Base-by-base conservation (phyloP, 2,888 invertebrate genomes). In the Drosophila monieri region DNA sequence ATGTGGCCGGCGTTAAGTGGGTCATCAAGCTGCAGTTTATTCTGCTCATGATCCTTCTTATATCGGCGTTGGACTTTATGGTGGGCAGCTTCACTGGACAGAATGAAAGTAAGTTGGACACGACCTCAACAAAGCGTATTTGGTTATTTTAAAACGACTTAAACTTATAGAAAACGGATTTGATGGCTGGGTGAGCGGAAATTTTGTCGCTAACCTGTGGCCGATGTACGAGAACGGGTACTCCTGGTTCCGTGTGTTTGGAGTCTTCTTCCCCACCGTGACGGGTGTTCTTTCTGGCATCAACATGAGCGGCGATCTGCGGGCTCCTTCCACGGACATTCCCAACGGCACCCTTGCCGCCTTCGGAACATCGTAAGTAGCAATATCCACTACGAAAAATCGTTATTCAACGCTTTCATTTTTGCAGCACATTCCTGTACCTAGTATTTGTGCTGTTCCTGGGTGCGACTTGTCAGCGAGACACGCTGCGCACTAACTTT, bases 1-100 rank as follows among this genome's bases (percentile, higher is more conserved):
- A 99, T 92, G 94, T 98, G 43, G 98, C 98, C 25, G 99, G 99
- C 41, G 98, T 99, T 0, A 98, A 98, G 91, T 99, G 98, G 98
- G 98, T 99, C 25, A 96, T 99, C 61, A 97, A 99, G 89, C 92
- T 99, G 57, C 99, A 99, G 90, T 97, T 99, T 92, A 92, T 96
- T 32, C 93, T 99, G 46, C 93, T 99, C 23, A 93, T 98, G 77
- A 94, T 98, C 58, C 93, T 99, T 62, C 93, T 98, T 55, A 91
- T 98, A 69, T 98, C 98, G 64, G 97, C 97, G 10, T 92, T 97
- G 77, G 98, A 99, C 92, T 98, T 99, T 91, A 94, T 97, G 92
- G 96, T 98, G 64, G 99, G 99, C 77, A 97, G 97, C 81, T 97
- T 98, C 90, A 94, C 96, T 59, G 94, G 95, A 78, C 93, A 93